These are phyloP conservation scores for Lasioglossum figueresi DNA, from an alignment of 2,888 invertebrate genomes.

Conservation along the genomic window DNA sequence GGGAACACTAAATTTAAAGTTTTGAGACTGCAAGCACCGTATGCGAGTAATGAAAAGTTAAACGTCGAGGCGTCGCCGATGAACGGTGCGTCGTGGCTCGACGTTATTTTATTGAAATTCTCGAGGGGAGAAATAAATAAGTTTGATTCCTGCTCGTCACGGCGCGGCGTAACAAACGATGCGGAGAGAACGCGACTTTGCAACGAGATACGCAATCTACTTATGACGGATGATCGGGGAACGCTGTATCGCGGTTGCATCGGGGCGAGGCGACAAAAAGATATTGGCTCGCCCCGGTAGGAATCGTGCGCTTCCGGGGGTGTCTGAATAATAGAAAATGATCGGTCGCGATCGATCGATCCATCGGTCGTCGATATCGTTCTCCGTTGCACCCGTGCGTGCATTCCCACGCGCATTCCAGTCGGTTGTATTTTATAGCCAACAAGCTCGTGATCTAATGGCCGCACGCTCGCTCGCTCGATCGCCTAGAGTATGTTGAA, in stretches of 20 bases:
- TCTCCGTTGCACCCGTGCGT: conserved; percentile 13
- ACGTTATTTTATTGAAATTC: background rate
- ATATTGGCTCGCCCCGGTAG: conserved; percentile 1
- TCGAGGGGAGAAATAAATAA: background rate
- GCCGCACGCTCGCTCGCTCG: conserved; percentile 39
- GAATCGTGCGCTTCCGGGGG: conserved; percentile 6
- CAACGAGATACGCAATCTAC: background rate
- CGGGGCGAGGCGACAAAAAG: background rate
- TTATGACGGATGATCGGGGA: background rate
- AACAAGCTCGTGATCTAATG: conserved; percentile 57
- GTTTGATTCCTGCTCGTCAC: background rate
- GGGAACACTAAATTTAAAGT: too few relatives aligned
- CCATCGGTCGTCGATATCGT: conserved; percentile 6
- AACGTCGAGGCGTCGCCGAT: background rate
- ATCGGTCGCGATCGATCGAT: conserved; percentile 23
- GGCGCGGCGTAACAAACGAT: background rate
- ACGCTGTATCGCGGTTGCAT: background rate
- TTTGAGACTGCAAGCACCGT: too few relatives aligned
- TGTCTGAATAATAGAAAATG: conserved; percentile 46
- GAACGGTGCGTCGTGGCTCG: background rate
- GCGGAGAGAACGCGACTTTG: background rate
- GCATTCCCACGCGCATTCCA: conserved; percentile 70
- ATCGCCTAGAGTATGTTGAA: conserved; percentile 62
- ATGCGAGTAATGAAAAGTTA: background rate
- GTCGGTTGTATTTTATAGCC: conserved; percentile 56